phyloP scores from a whole-genome alignment of 2,888 invertebrate genomes.

The Acronicta leporina region DNA sequence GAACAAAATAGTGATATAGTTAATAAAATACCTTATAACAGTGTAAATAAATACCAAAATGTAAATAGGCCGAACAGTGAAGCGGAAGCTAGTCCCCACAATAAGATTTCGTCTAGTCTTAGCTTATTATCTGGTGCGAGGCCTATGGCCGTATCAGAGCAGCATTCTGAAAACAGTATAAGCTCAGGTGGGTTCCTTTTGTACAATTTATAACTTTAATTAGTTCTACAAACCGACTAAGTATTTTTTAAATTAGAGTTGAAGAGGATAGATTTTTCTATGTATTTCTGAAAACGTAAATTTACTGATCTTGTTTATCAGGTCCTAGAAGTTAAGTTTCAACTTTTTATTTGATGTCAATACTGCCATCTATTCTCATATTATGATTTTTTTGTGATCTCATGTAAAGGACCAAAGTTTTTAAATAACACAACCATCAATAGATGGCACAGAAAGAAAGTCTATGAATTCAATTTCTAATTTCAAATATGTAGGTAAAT shows the following conservation, averaged over 20 bases:
- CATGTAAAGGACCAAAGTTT: neutral
- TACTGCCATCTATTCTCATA: constrained; percentile 28
- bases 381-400: neutral
- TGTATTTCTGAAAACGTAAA: too few species aligned
- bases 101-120: constrained; percentile 89
- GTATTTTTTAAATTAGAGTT: neutral
- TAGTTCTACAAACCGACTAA: too few species aligned
- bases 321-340: too few species aligned
- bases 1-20: constrained; percentile 89
- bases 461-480: too few species aligned
- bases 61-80: constrained; percentile 85
- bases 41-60: constrained; percentile 89
- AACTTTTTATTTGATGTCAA: neutral
- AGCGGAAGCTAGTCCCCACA: constrained; percentile 88
- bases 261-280: neutral
- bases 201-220: neutral
- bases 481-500: too few species aligned
- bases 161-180: constrained; percentile 84
- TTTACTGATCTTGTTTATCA: too few species aligned
- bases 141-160: constrained; percentile 85
- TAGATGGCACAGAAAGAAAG: constrained; percentile 16
- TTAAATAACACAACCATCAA: neutral
- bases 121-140: constrained; percentile 84
- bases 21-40: constrained; percentile 88
- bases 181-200: constrained; percentile 74